Evolutionary conservation across 1,140 invertebrate species (phyloP).

Genomic region (Tribolium castaneum): DNA sequence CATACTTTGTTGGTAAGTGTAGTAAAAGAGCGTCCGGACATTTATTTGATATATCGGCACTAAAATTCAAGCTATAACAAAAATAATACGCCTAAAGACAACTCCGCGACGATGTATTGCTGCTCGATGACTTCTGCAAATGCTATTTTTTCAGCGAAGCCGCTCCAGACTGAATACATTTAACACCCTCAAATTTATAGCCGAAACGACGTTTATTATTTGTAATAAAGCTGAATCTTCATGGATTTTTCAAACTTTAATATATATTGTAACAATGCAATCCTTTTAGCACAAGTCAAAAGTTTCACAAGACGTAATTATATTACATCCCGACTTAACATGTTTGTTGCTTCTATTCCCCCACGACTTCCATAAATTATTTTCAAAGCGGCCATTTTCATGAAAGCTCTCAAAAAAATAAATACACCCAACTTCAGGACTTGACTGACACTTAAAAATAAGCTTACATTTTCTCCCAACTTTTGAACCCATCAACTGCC

Average conservation of each 20-base stretch:
- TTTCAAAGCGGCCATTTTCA: conserved; percentile 5
- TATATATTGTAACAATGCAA: conserved; percentile 13
- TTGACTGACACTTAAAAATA: conserved; percentile 1
- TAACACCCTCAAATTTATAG: conserved; percentile 23
- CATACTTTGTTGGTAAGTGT: conserved; percentile 25
- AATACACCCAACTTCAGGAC: not conserved
- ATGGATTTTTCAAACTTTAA: conserved; percentile 13
- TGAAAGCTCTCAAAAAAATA: conserved; percentile 11
- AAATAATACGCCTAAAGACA: conserved; percentile 31
- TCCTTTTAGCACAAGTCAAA: conserved; percentile 27
- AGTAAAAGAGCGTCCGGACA: not conserved
- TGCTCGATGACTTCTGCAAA: conserved; percentile 14
- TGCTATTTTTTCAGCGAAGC: conserved; percentile 22
- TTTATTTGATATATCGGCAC: conserved; percentile 29
- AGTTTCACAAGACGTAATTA: conserved; percentile 6
- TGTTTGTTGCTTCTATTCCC: not conserved
- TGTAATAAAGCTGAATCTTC: conserved; percentile 10
- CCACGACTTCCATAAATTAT: conserved; percentile 25
- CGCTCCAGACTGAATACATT: conserved; percentile 28
- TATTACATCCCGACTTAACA: not conserved
- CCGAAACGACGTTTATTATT: conserved; percentile 24
- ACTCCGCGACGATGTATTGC: conserved; percentile 6
- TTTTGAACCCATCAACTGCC: not conserved
- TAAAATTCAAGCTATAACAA: conserved; percentile 31
- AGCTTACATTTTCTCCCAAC: not conserved